phyloP scores from a whole-genome alignment of 2,797 vertebrate genomes.

The Karalla daura region DNA sequence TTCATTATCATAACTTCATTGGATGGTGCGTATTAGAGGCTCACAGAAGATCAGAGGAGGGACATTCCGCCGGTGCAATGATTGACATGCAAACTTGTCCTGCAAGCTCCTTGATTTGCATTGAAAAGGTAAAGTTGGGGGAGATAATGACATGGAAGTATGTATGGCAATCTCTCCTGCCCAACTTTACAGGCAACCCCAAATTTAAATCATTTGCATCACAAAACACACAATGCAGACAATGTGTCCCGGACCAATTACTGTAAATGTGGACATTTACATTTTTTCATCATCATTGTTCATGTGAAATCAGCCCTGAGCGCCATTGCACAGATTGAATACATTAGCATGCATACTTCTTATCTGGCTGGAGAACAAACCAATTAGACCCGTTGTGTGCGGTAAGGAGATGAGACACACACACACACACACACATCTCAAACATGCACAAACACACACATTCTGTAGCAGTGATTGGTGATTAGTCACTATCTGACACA shows the following conservation, averaged over 20 bases:
- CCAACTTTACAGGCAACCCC: conserved; percentile 57
- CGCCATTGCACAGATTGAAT: conserved; percentile 71
- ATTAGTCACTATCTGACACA: conserved; percentile 34
- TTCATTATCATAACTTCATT: conserved; percentile 63
- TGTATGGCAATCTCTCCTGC: conserved; percentile 55
- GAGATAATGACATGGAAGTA: conserved; percentile 75
- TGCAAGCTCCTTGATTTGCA: conserved; percentile 47
- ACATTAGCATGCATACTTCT: conserved; percentile 70
- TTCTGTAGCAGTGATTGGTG: conserved; percentile 3
- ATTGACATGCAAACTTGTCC: conserved; percentile 59
- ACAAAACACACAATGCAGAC: conserved; percentile 78
- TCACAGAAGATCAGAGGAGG: conserved; percentile 64
- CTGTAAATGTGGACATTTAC: conserved; percentile 79
- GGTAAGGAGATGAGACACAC: conserved; percentile 30
- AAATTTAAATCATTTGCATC: conserved; percentile 78
- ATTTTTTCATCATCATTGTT: conserved; percentile 83
- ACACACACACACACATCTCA: not conserved
- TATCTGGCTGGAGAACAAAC: conserved; percentile 61
- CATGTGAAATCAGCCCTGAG: conserved; percentile 78
- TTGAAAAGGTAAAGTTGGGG: conserved; percentile 52
- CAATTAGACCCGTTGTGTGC: conserved; percentile 55
- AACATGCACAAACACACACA: conserved; percentile 21
- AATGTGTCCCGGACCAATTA: conserved; percentile 76
- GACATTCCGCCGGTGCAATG: conserved; percentile 30
- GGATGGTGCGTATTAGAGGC: conserved; percentile 51